A percentile compares a stretch with the other conserved stretches of the same genome.
Evolutionary conservation across 2,888 invertebrate genomes (phyloP).

Genomic region (Scaptomyza polygonia): DNA sequence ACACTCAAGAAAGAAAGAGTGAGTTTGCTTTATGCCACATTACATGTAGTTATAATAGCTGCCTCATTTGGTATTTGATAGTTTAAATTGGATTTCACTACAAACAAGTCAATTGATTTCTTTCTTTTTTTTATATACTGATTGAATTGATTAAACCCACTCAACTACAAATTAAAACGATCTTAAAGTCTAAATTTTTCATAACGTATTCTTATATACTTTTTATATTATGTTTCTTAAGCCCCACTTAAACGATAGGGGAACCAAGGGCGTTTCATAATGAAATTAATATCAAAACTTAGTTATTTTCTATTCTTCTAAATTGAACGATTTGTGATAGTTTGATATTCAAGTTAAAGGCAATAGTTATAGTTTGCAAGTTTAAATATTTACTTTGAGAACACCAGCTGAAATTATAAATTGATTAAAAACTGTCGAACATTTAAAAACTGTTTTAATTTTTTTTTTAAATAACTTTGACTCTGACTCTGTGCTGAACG

Average conservation of each 20-base stretch:
- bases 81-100: constrained; percentile 32
- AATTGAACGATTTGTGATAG: not conserved
- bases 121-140: constrained; percentile 12
- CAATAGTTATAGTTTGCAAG: constrained; percentile 2
- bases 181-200: constrained; percentile 49
- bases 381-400: not conserved
- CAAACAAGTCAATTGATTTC: constrained; percentile 43
- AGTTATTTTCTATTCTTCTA: not conserved
- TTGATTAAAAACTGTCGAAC: not conserved
- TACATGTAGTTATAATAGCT: constrained; percentile 33
- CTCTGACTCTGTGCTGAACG: constrained; percentile 3
- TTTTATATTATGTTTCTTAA: constrained; percentile 3
- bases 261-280: not conserved
- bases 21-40: constrained; percentile 41
- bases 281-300: not conserved
- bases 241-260: not conserved
- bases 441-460: not conserved
- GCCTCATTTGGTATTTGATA: constrained; percentile 43
- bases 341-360: not conserved
- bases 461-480: not conserved
- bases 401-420: constrained; percentile 5
- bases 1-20: constrained; percentile 60
- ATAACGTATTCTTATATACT: constrained; percentile 27
- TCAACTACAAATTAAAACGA: constrained; percentile 35
- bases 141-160: constrained; percentile 12